Conservation (phyloP, 2,888 invertebrate genomes). For the Volucella zonaria region DNA sequence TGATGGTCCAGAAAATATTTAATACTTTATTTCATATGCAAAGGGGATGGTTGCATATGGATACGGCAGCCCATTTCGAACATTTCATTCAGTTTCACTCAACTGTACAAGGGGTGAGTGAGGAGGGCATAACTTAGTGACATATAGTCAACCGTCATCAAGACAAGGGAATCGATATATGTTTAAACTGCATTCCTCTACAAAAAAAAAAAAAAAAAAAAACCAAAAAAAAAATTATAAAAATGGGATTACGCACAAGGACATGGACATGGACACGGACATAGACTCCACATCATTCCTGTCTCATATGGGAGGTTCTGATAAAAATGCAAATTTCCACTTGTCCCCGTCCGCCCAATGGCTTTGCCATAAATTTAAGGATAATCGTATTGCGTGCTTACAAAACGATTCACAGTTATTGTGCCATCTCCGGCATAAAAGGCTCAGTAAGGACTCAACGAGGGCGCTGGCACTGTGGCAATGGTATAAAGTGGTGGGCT, state of each 20-base stretch:
- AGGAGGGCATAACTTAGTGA: slow-evolving; percentile 52
- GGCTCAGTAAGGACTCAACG: slow-evolving; percentile 34
- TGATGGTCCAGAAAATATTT: slow-evolving; percentile 67
- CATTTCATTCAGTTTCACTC: slow-evolving; percentile 22
- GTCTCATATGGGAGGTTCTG: slow-evolving; percentile 38
- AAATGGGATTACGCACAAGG: slow-evolving; percentile 1
- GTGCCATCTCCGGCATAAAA: slow-evolving; percentile 63
- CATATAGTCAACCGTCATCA: slow-evolving; percentile 63
- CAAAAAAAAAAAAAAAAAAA: slow-evolving; percentile 33
- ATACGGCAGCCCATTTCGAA: not conserved
- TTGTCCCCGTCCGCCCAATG: slow-evolving; percentile 17
- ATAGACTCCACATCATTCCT: not conserved
- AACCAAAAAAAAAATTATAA: too few relatives aligned
- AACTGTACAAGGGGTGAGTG: not conserved
- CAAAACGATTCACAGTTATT: slow-evolving; percentile 74
- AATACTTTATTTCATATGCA: slow-evolving; percentile 57
- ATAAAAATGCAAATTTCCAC: slow-evolving; percentile 72
- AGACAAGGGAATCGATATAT: slow-evolving; percentile 45
- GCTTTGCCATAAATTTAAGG: slow-evolving; percentile 71
- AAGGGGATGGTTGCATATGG: slow-evolving; percentile 15
- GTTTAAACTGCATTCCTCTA: slow-evolving; percentile 43
- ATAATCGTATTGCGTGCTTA: slow-evolving; percentile 74
- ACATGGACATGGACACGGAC: slow-evolving; percentile 12
- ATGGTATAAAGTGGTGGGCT: slow-evolving; percentile 17
- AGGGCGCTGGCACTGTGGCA: not conserved